phyloP scores from a whole-genome alignment of 2,113 vertebrate genomes.

The Trematocara marginatum region DNA sequence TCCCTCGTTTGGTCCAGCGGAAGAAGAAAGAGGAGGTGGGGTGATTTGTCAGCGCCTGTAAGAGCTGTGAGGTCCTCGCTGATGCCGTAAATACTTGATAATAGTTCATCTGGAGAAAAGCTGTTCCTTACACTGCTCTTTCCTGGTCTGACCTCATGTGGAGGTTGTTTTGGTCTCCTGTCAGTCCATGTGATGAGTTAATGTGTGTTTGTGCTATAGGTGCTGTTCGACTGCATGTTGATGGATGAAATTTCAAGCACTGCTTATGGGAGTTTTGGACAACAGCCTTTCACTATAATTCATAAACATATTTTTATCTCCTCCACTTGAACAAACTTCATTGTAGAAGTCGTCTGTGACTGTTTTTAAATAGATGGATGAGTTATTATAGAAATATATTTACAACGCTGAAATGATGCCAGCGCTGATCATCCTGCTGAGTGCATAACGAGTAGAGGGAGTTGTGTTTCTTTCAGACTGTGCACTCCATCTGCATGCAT shows the following conservation, averaged over 20 bases:
- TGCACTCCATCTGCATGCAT: neutral
- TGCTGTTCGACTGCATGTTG: neutral
- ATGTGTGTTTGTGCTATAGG: neutral
- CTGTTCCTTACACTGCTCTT: slow-evolving; percentile 9
- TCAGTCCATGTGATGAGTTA: neutral
- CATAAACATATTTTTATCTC: neutral
- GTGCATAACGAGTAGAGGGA: neutral
- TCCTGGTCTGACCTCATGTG: neutral
- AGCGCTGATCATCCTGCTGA: neutral
- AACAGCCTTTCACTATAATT: neutral
- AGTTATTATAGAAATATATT: neutral
- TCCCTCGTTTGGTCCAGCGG: slow-evolving; percentile 13
- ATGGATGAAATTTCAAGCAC: neutral
- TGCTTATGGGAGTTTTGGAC: neutral
- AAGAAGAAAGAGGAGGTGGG: slow-evolving; percentile 16
- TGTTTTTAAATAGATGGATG: neutral
- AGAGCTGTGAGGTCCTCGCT: slow-evolving; percentile 15
- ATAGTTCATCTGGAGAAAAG: slow-evolving; percentile 61
- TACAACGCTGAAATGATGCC: neutral
- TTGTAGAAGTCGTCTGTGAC: neutral
- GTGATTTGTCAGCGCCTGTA: slow-evolving; percentile 48
- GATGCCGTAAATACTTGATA: slow-evolving; percentile 55
- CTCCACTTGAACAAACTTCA: neutral
- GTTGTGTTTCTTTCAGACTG: neutral
- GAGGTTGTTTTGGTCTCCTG: neutral